These are phyloP conservation scores for Gopherus flavomarginatus DNA, from an alignment of 2,113 vertebrate genomes.

Conservation along the genomic window DNA sequence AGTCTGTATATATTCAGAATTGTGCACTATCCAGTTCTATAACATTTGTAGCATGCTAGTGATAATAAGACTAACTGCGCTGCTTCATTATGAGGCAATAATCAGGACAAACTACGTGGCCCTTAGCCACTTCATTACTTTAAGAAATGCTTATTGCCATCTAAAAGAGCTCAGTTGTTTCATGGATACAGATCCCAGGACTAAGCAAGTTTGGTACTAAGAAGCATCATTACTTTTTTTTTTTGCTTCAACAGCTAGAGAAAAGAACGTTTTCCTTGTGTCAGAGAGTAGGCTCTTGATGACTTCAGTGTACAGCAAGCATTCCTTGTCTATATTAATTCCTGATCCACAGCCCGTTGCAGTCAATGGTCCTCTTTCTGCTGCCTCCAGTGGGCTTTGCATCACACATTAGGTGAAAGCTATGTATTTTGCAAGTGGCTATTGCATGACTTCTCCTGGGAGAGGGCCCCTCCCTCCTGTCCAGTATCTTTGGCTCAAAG, in stretches of 20 bases:
- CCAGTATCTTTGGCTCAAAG: neutral
- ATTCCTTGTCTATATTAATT: neutral
- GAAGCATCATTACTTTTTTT: neutral
- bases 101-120: neutral
- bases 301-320: neutral
- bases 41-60: neutral
- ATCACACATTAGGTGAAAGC: neutral
- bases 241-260: neutral
- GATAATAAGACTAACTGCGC: neutral
- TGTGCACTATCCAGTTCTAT: neutral
- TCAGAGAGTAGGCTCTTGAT: accelerated
- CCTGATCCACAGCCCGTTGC: neutral
- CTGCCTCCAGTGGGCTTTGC: neutral
- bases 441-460: accelerated
- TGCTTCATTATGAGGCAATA: neutral
- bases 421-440: neutral
- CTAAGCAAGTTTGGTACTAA: neutral
- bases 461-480: neutral
- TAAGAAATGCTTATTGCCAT: neutral
- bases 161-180: neutral
- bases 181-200: neutral
- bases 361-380: neutral
- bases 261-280: neutral
- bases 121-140: neutral
- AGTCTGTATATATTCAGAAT: neutral